Percentiles rank a stretch among this genome's conserved stretches.
These are phyloP conservation scores for Archaeoteleia sp. DNA, from an alignment of 2,888 invertebrate genomes.

Conservation along the genomic window DNA sequence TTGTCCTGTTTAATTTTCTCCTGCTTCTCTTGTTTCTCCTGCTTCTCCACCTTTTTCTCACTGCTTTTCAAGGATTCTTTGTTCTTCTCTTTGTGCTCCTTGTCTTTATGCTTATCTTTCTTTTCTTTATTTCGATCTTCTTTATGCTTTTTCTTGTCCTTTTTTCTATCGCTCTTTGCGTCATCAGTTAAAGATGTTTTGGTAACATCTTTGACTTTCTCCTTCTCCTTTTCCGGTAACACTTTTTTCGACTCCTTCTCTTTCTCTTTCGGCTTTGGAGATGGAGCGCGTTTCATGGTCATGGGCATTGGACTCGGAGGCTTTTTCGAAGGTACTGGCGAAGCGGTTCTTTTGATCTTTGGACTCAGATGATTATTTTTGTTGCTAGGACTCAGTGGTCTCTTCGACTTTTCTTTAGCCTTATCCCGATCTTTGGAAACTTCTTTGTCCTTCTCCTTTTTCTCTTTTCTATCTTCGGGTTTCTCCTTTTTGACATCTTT, in stretches of 20 bases:
- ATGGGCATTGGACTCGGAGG: slow-evolving; percentile 66
- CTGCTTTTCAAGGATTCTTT: slow-evolving; percentile 76
- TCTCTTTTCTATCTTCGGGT: slow-evolving; percentile 74
- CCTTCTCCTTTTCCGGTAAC: slow-evolving; percentile 59
- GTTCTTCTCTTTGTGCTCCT: slow-evolving; percentile 76
- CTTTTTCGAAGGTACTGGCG: slow-evolving; percentile 69
- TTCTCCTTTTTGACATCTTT: slow-evolving; percentile 76
- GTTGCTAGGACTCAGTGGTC: slow-evolving; percentile 73
- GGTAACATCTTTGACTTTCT: slow-evolving; percentile 71
- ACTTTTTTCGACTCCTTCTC: slow-evolving; percentile 67
- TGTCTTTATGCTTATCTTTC: slow-evolving; percentile 75
- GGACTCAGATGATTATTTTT: slow-evolving; percentile 69
- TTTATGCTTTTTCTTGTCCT: slow-evolving; percentile 76
- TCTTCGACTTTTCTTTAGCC: slow-evolving; percentile 76
- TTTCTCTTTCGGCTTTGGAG: slow-evolving; percentile 70
- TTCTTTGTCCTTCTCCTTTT: slow-evolving; percentile 77
- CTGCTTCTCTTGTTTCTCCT: slow-evolving; percentile 77
- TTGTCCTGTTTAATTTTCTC: slow-evolving; percentile 75
- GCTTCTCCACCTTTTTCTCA: slow-evolving; percentile 79
- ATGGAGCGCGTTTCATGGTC: slow-evolving; percentile 60
- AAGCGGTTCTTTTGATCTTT: slow-evolving; percentile 64
- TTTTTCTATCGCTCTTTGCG: slow-evolving; percentile 76
- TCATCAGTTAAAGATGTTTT: slow-evolving; percentile 76
- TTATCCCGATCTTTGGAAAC: slow-evolving; percentile 76
- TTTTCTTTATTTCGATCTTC: slow-evolving; percentile 79